phyloP scores from a whole-genome alignment of 2,888 invertebrate genomes.

The Bellardia bayeri region DNA sequence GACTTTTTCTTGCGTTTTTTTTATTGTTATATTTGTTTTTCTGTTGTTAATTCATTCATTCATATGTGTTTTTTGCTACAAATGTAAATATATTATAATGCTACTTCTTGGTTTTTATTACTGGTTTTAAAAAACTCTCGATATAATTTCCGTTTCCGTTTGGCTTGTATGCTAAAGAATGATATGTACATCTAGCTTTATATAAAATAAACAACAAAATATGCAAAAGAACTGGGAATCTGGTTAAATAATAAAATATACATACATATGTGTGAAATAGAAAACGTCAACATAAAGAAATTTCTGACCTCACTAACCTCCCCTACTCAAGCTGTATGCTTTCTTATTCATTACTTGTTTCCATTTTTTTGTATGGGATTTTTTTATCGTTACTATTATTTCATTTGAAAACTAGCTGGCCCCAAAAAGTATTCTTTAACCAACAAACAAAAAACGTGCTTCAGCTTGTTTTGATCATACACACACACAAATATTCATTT shows the following conservation, averaged over 20 bases:
- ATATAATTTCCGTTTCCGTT: constrained; percentile 71
- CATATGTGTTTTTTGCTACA: constrained; percentile 29
- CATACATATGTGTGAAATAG: constrained; percentile 36
- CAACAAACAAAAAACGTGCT: constrained; percentile 21
- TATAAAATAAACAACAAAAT: not conserved
- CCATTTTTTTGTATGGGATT: not conserved
- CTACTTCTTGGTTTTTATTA: constrained; percentile 30
- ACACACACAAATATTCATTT: not conserved
- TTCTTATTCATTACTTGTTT: constrained; percentile 5
- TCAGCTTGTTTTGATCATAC: constrained; percentile 16
- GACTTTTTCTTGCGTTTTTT: not conserved
- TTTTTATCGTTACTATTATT: constrained; percentile 14
- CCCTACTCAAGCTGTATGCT: not conserved
- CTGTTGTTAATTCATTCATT: constrained; percentile 55
- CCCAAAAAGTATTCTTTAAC: constrained; percentile 46
- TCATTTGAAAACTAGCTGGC: constrained; percentile 37
- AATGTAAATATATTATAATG: constrained; percentile 8
- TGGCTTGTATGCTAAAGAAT: constrained; percentile 27
- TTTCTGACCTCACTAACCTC: not conserved
- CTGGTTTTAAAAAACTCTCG: constrained; percentile 52
- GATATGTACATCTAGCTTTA: constrained; percentile 2
- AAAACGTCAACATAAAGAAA: constrained; percentile 36
- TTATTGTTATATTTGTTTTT: not conserved
- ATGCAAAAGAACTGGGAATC: not conserved
- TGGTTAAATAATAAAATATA: constrained; percentile 13